Base-by-base conservation (phyloP, 2,888 invertebrate genomes). In the Micoletzkya japonica region DNA sequence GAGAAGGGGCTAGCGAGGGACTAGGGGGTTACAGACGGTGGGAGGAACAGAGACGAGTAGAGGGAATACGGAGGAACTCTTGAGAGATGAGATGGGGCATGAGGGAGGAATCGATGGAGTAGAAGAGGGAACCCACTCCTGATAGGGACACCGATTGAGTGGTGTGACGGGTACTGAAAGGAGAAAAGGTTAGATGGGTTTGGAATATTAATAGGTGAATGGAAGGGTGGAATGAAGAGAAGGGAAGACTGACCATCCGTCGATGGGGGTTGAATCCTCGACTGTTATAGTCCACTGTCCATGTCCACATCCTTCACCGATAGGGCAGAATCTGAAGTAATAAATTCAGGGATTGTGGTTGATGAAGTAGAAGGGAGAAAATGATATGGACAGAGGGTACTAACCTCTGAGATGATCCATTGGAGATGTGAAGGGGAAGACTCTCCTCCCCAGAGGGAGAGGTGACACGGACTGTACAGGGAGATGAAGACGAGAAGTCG, bases 91-190 rank as follows among this genome's bases (percentile, higher is more conserved):
- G 73, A 52, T 74, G 74, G 59, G 78, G 72, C 30, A 68, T 63
- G 60, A 81, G 68, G n/a, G 76, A 70, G 20, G 78, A 78, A 70
- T 74, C 74, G 71, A 82, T 70, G 58, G 78, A 74, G 75, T 79
- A 82, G 76, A 79, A 81, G 39, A 82, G 76, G 17, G 76, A 74
- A 58, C 82, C 82, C 54, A 82, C 82, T 39, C 82, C 82, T 66
- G 68, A 68, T 0, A 68, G 39, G 36, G 17, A n/a, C 14, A 58
- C n/a, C 32, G 37, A 58, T 37, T 24, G 32, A 50, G 34, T 63
- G 49, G n/a, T n/a, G n/a, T n/a, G n/a, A n/a, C n/a, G n/a, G n/a
- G n/a, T n/a, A 34, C 30, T 24, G 20, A n/a, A 61, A 26, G 32
- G 61, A 20, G 14, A 66, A 37, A 64, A 34, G 14, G 4, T 61